Base-by-base conservation (phyloP, 2,888 invertebrate genomes). In the Salpingus planirostris region DNA sequence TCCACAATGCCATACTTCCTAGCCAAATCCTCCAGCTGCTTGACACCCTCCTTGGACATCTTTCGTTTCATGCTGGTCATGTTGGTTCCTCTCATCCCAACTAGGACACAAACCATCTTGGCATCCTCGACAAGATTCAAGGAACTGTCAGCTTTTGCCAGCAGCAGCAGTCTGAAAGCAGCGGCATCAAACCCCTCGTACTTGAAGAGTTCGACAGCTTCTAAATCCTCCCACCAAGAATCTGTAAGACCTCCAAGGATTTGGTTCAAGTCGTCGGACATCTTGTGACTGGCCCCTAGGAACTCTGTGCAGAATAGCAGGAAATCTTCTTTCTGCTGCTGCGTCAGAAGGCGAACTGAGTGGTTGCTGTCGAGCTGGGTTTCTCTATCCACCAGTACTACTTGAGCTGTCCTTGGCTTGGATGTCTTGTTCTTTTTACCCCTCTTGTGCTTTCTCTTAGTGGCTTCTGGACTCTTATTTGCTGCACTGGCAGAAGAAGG, bases 301-400 rank as follows among this genome's bases (percentile, higher is more conserved):
- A 76, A 74, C 41, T 74, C 72, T 2, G 71, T 64, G 1, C 74
- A 74, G 48, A 74, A 75, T 3, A 76, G 54, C 59, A 75, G 75
- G 0, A 75, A 74, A 1, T 74, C 74, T 73, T 75, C 73, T n/a
- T 74, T 75, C 76, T 75, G 75, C 1, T 75, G 76, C 12, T 75
- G 73, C 3, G 72, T 71, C 18, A 75, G 57, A 43, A 75, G 59
- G 1, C 75, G 2, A 71, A 58, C 64, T 64, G 66, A 10, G 45
- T 62, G 33, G 57, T 42, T 1, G 60, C 60, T 3, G 52, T 52
- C 14, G 58, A 60, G n/a, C n/a, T n/a, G n/a, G n/a, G n/a, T n/a
- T n/a, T n/a, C n/a, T n/a, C n/a, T n/a, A n/a, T n/a, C n/a, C n/a
- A n/a, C n/a, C n/a, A n/a, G n/a, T n/a, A n/a, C n/a, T n/a, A n/a